Evolutionary conservation across 2,888 invertebrate genomes (phyloP), one percentile per base, ranked within the genome.

Genomic region (Tiliacea aurago): DNA sequence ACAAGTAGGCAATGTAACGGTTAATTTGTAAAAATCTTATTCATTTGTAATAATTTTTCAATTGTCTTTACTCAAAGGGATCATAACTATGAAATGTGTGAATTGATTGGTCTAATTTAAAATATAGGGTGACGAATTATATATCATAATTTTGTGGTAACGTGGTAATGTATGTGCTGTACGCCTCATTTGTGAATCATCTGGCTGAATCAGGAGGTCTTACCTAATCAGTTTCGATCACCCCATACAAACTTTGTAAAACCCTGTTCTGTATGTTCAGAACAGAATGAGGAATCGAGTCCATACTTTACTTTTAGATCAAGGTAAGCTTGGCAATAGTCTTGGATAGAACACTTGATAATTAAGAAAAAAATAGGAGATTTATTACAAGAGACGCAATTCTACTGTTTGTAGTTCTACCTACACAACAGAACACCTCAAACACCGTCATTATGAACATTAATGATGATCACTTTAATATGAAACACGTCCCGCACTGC

Each of bases 1-100:
- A 62, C 45, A 20, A 75, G 65, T 59, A 66, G 23, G 66, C 69
- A 56, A 84, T 84, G 23, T 56, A 37, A 80, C 63, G 71, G 81
- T 59, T 76, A 53, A 73, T 82, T 73, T 84, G 65, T 77, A 83
- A 81, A 83, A 81, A 81, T 81, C 56, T 84, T 4, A 45, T 71
- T 67, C 41, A 83, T 83, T 81, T 77, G 77, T 81, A 73, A 77
- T 68, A 49, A 81, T 82, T 78, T 59, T 65, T 83, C 78, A 81
- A 69, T 70, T 74, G 73, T 78, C 70, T 73, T 23, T 58, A 59
- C 51, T 84, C 70, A 73, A 73, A 81, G 69, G 65, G 70, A 56
- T 77, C 62, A 76, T 73, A 73, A 69, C 62, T 72, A 74, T 75
- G 15, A 61, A 59, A 81, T 63, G 64, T 55, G 43, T 53, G 45